Conservation (phyloP, 1,140 invertebrate genomes). For the Drosophila teissieri region DNA sequence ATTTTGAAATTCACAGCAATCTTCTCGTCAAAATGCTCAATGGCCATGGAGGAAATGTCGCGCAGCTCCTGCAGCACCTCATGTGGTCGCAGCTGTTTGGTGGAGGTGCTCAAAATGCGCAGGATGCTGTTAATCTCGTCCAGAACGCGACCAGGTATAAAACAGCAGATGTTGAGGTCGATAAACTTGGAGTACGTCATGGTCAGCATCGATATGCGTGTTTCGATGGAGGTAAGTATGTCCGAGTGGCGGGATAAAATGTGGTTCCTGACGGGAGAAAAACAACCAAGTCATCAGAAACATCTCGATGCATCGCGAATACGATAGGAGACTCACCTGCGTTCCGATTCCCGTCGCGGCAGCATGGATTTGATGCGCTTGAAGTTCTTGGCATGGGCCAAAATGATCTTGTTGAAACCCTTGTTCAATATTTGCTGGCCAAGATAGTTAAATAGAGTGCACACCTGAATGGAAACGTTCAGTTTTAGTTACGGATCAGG, state of each 20-base stretch:
- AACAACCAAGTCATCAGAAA: slow-evolving; percentile 1
- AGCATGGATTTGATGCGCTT: slow-evolving; percentile 92
- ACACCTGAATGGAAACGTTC: slow-evolving; percentile 87
- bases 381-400: slow-evolving; percentile 90
- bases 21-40: slow-evolving; percentile 98
- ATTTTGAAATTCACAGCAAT: slow-evolving; percentile 85
- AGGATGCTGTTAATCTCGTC: slow-evolving; percentile 94
- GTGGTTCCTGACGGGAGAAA: slow-evolving; percentile 87
- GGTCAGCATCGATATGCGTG: slow-evolving; percentile 94
- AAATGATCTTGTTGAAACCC: slow-evolving; percentile 92
- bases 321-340: slow-evolving; percentile 85
- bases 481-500: slow-evolving; percentile 30
- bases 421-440: slow-evolving; percentile 91
- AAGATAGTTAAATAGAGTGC: slow-evolving; percentile 90
- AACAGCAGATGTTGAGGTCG: slow-evolving; percentile 90
- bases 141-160: slow-evolving; percentile 96
- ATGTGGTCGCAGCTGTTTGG: slow-evolving; percentile 90
- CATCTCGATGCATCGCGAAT: not conserved
- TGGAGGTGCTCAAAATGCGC: slow-evolving; percentile 88
- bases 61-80: slow-evolving; percentile 94
- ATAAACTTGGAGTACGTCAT: slow-evolving; percentile 94
- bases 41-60: slow-evolving; percentile 97
- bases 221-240: slow-evolving; percentile 95
- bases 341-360: slow-evolving; percentile 94
- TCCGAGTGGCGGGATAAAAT: slow-evolving; percentile 93